Evolutionary conservation across 2,888 invertebrate genomes (phyloP).

Genomic region (Heteromurus nitidus): DNA sequence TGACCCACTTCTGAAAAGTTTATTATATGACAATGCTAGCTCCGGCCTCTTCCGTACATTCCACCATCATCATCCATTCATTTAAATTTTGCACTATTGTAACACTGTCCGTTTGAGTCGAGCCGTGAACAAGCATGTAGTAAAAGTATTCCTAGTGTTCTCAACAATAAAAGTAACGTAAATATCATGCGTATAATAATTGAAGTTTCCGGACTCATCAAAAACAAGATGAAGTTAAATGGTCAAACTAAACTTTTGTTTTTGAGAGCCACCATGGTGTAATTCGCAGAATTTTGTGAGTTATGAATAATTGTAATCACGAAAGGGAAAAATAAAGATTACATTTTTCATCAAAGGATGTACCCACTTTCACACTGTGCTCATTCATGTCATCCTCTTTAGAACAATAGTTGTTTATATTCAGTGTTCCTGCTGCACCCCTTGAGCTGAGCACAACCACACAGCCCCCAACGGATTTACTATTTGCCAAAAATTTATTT

Average conservation of each 20-base stretch:
- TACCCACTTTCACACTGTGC: too few relatives aligned
- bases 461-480: too few relatives aligned
- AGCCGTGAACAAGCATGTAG: too few relatives aligned
- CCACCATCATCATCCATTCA: neutral
- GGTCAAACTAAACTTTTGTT: too few relatives aligned
- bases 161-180: slow-evolving; percentile 12
- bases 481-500: too few relatives aligned
- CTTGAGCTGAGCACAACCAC: too few relatives aligned
- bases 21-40: slow-evolving; percentile 45
- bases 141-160: too few relatives aligned
- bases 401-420: too few relatives aligned
- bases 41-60: slow-evolving; percentile 55
- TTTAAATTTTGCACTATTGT: neutral
- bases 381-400: too few relatives aligned
- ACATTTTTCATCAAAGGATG: too few relatives aligned
- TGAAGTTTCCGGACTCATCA: slow-evolving; percentile 54
- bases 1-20: slow-evolving; percentile 43
- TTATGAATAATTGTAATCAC: slow-evolving; percentile 26
- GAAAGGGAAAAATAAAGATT: slow-evolving; percentile 57
- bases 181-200: slow-evolving; percentile 36
- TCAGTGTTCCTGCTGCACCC: too few relatives aligned
- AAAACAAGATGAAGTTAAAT: neutral
- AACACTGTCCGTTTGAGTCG: too few relatives aligned
- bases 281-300: slow-evolving; percentile 33
- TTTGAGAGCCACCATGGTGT: neutral